Percentiles rank a stretch among this genome's conserved stretches.
Conservation (phyloP, 1,140 invertebrate genomes). For the Listronotus bonariensis region DNA sequence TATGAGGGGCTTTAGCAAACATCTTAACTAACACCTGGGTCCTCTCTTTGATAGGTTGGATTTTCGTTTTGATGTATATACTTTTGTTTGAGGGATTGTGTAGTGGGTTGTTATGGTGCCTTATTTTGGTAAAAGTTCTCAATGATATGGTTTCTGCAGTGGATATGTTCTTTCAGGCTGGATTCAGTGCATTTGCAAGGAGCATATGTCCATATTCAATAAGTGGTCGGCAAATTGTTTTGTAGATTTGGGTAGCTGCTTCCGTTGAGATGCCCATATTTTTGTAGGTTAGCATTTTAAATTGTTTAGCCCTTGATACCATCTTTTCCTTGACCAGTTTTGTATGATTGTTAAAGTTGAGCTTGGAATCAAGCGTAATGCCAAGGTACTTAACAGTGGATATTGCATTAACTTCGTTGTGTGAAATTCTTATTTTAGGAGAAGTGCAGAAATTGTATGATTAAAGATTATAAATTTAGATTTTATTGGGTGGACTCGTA, state of each 20-base stretch:
- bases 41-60: too few species aligned
- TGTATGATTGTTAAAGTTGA: not conserved
- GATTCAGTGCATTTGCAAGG: too few species aligned
- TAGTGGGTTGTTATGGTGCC: too few species aligned
- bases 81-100: too few species aligned
- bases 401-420: not conserved
- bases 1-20: too few species aligned
- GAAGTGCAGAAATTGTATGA: constrained; percentile 2
- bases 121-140: too few species aligned
- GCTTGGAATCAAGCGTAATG: not conserved
- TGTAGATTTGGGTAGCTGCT: constrained; percentile 5
- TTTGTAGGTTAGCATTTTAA: constrained; percentile 2
- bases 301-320: not conserved
- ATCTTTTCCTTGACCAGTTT: not conserved
- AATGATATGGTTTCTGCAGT: too few species aligned
- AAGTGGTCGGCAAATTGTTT: too few species aligned
- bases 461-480: constrained; percentile 1
- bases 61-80: too few species aligned
- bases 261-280: not conserved
- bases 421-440: not conserved
- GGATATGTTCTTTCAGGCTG: too few species aligned
- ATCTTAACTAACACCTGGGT: too few species aligned
- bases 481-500: not conserved
- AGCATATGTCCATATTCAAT: too few species aligned
- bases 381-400: not conserved